Evolutionary conservation across 2,113 vertebrate species (phyloP).

Genomic region (Balaeniceps rex): DNA sequence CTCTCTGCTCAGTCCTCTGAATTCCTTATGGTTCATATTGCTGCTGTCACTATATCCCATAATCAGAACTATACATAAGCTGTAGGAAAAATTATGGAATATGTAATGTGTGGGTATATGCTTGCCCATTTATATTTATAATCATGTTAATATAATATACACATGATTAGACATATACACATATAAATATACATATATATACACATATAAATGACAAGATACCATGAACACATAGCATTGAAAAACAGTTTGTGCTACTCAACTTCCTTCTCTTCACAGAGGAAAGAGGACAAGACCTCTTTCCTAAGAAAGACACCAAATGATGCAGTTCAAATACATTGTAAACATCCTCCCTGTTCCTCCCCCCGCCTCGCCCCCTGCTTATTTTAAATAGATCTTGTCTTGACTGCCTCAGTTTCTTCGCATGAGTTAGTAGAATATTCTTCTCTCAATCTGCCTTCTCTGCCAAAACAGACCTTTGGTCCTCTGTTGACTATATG

Average conservation of each 20-base stretch:
- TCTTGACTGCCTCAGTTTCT: background rate
- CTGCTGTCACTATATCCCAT: background rate
- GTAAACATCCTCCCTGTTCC: background rate
- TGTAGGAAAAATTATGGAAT: background rate
- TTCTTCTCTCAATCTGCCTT: background rate
- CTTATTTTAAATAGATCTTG: background rate
- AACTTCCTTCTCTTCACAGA: background rate
- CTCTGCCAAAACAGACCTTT: background rate
- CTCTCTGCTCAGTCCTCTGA: background rate
- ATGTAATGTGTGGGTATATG: background rate
- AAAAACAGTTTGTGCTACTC: background rate
- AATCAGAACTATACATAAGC: background rate
- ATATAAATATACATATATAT: too few species aligned
- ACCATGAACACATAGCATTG: background rate
- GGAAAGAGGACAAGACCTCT: background rate
- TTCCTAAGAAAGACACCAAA: background rate
- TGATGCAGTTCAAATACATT: background rate
- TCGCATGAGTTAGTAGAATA: background rate
- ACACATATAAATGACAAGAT: background rate
- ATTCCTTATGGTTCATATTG: background rate
- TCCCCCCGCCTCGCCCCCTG: rapidly evolving
- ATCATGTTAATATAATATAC: background rate
- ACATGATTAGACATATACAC: background rate
- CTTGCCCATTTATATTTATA: background rate
- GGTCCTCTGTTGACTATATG: background rate